phyloP scores from a whole-genome alignment of 2,888 invertebrate species.

The Phragmatobia fuliginosa region DNA sequence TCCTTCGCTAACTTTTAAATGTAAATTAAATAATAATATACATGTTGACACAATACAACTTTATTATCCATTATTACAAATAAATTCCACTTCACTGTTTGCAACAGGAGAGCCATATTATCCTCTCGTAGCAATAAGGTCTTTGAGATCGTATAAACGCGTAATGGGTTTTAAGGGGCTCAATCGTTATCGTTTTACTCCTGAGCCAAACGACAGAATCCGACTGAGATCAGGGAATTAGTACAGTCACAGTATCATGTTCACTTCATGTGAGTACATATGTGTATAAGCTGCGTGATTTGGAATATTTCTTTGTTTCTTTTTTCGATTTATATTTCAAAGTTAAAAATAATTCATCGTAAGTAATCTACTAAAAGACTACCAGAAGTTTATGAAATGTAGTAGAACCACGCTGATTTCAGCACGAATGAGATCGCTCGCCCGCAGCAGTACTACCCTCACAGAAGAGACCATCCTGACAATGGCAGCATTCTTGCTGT shows the following conservation, averaged over 20 bases:
- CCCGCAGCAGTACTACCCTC: too few relatives aligned
- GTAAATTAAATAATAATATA: not conserved
- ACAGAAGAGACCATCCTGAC: too few relatives aligned
- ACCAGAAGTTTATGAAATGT: not conserved
- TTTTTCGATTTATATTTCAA: not conserved
- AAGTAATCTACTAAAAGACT: not conserved
- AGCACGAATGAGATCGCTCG: too few relatives aligned
- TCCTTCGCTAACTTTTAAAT: not conserved
- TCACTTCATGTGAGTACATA: not conserved
- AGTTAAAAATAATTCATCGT: not conserved
- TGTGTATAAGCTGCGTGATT: not conserved
- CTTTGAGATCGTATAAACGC: slow-evolving; percentile 14
- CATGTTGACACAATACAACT: not conserved
- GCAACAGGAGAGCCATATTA: not conserved
- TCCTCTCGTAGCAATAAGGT: slow-evolving; percentile 12
- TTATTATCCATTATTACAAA: not conserved
- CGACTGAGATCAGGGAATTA: slow-evolving; percentile 14
- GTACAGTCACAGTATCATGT: slow-evolving; percentile 1
- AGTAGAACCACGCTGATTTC: too few relatives aligned
- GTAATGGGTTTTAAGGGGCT: slow-evolving; percentile 16
- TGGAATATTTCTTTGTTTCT: not conserved
- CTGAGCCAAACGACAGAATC: slow-evolving; percentile 6
- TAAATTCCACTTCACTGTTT: not conserved
- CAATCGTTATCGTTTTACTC: slow-evolving; percentile 9
- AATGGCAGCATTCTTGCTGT: too few relatives aligned